Evolutionary conservation across 2,113 vertebrate species (phyloP).

Genomic region (Anolis carolinensis): DNA sequence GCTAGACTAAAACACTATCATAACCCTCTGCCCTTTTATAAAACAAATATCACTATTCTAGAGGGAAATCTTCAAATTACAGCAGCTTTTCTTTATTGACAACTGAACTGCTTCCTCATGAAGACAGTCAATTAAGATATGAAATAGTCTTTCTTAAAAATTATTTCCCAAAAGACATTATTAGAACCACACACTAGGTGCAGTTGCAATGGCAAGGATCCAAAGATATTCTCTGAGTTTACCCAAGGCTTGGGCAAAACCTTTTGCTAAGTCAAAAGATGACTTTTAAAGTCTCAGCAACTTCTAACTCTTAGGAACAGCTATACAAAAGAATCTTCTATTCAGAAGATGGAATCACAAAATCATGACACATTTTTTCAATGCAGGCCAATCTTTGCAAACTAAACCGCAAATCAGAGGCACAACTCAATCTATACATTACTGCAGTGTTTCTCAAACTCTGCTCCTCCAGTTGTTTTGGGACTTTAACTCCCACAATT

Average conservation of each 20-base stretch:
- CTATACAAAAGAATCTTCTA: too few species aligned
- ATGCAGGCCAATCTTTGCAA: neutral
- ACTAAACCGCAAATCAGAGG: neutral
- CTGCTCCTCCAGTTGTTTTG: too few species aligned
- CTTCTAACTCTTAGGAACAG: too few species aligned
- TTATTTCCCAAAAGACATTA: neutral
- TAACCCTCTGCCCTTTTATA: neutral
- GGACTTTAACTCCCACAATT: too few species aligned
- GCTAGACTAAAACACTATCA: too few species aligned
- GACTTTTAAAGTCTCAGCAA: neutral
- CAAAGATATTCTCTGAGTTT: neutral
- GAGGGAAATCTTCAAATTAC: neutral
- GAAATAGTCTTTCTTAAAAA: neutral
- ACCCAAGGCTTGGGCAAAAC: neutral
- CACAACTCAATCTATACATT: neutral
- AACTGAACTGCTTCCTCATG: neutral
- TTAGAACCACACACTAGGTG: neutral
- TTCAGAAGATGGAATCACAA: too few species aligned
- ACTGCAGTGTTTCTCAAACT: too few species aligned
- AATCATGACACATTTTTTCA: too few species aligned
- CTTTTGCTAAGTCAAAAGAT: neutral
- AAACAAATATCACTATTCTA: neutral
- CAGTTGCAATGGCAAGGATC: neutral
- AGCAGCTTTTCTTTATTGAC: neutral
- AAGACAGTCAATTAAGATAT: neutral